Conservation (phyloP, 2,797 vertebrate genomes). For the Coccyzus lansbergi region DNA sequence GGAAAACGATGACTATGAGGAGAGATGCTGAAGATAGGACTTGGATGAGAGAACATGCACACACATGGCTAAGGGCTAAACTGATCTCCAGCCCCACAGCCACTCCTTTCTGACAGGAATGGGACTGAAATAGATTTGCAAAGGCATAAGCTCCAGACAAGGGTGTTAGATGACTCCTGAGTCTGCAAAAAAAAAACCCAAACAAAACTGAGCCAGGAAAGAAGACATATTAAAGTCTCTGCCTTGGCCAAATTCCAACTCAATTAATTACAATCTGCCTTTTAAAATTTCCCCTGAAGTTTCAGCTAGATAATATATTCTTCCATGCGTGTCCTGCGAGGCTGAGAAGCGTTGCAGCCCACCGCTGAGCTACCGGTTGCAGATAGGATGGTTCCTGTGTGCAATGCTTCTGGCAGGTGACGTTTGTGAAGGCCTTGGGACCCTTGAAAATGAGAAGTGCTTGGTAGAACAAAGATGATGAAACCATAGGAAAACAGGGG, state of each 20-base stretch:
- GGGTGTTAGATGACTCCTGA: not conserved
- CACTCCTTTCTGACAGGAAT: not conserved
- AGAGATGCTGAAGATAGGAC: not conserved
- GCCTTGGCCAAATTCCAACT: slow-evolving; percentile 60
- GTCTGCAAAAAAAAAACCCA: not conserved
- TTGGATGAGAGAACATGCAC: fast-evolving
- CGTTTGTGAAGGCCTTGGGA: not conserved
- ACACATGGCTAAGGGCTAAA: not conserved
- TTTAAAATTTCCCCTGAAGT: slow-evolving; percentile 51
- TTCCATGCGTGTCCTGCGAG: not conserved
- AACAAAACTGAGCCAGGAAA: not conserved
- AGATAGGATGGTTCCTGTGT: not conserved
- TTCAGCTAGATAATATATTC: not conserved
- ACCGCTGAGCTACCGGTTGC: not conserved
- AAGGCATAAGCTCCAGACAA: not conserved
- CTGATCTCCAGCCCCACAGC: not conserved
- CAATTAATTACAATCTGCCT: slow-evolving; percentile 62
- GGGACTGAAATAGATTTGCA: not conserved
- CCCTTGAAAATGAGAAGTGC: not conserved
- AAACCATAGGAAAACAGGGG: slow-evolving; percentile 26
- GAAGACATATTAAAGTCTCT: slow-evolving; percentile 31
- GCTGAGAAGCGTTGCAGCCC: not conserved
- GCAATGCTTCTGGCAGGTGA: not conserved
- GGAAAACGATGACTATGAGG: not conserved
- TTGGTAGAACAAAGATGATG: not conserved